phyloP scores from a whole-genome alignment of 92 coral and sea anemone species.

The Bergia puertoricense region DNA sequence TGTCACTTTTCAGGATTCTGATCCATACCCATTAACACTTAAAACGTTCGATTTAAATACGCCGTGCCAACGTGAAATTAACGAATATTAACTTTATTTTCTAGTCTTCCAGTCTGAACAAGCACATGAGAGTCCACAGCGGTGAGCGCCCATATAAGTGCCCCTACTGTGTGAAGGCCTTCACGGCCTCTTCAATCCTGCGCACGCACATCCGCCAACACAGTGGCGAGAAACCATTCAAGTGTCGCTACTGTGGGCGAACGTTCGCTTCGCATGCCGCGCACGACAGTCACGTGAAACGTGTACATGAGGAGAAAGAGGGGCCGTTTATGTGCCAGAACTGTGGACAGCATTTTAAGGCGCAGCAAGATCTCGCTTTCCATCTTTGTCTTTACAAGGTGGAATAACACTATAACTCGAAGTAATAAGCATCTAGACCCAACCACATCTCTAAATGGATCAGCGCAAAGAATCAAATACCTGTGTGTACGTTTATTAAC shows the following conservation, averaged over 20 bases:
- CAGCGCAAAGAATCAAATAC: too few species aligned
- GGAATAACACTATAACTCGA: neutral
- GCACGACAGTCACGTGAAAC: slow-evolving; percentile 90
- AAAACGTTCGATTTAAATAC: neutral
- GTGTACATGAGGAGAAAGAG: slow-evolving; percentile 46
- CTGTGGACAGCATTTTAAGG: neutral
- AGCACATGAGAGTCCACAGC: slow-evolving; percentile 79
- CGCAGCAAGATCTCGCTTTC: neutral
- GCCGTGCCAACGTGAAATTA: neutral
- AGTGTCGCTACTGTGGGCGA: slow-evolving; percentile 82
- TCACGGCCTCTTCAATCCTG: slow-evolving; percentile 84
- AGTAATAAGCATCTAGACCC: too few species aligned
- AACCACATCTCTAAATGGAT: too few species aligned
- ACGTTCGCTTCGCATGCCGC: slow-evolving; percentile 92
- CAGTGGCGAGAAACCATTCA: slow-evolving; percentile 88
- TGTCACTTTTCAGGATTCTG: neutral
- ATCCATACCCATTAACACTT: neutral
- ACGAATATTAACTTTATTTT: neutral
- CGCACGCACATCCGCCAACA: slow-evolving; percentile 88
- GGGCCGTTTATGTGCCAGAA: neutral
- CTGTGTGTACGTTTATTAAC: too few species aligned
- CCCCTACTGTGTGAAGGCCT: slow-evolving; percentile 71
- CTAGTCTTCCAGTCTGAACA: slow-evolving; percentile 80
- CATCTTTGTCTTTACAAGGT: neutral
- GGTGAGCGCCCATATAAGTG: slow-evolving; percentile 84